Evolutionary conservation across 2,113 vertebrate genomes (phyloP).

Genomic region (Apodemus sylvaticus): DNA sequence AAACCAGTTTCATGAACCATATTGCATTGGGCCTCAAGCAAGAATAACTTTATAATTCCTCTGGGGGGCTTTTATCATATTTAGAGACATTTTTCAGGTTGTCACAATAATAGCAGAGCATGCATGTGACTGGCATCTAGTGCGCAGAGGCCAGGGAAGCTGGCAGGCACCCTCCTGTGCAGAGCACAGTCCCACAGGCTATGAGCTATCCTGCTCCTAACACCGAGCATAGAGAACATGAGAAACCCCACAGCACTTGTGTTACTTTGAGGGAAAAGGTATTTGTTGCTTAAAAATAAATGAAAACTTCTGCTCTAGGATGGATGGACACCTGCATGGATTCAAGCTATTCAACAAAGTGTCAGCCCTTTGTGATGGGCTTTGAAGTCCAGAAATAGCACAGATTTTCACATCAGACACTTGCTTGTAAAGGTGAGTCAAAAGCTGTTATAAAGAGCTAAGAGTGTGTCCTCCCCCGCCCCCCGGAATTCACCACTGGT

Average conservation of each 20-base stretch:
- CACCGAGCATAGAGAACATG: accelerated
- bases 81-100: not conserved
- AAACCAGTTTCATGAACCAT: not conserved
- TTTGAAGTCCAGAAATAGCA: slow-evolving; percentile 57
- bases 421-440: slow-evolving; percentile 56
- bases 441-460: slow-evolving; percentile 45
- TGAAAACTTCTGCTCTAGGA: slow-evolving; percentile 56
- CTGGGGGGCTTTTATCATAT: not conserved
- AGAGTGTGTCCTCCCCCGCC: not conserved
- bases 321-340: slow-evolving; percentile 25
- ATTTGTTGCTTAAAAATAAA: slow-evolving; percentile 67
- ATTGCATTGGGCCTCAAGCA: not conserved
- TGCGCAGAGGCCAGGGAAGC: not conserved
- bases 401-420: slow-evolving; percentile 50
- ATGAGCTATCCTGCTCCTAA: not conserved
- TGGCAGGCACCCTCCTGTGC: not conserved
- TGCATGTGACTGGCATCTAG: not conserved
- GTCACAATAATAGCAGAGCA: not conserved
- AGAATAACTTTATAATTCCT: not conserved
- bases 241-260: not conserved
- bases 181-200: not conserved
- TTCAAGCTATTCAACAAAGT: slow-evolving; percentile 53
- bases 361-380: slow-evolving; percentile 22
- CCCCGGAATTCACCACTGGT: not conserved
- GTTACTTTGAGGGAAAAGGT: not conserved